These are phyloP conservation scores for Cololabis saira DNA, from an alignment of 2,113 vertebrate species.

Conservation along the genomic window DNA sequence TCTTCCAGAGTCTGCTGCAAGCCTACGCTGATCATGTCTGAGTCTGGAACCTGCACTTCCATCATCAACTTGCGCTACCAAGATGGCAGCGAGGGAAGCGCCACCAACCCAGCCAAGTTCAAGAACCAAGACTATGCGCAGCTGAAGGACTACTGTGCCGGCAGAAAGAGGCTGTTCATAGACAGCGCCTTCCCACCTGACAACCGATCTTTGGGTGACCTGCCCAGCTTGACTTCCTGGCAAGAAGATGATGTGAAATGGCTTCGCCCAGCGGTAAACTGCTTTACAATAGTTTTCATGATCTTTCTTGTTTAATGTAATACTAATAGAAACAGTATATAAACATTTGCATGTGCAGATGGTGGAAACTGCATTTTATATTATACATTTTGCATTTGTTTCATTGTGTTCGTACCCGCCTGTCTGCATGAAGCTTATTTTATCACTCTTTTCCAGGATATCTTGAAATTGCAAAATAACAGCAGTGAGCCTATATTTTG, in stretches of 20 bases:
- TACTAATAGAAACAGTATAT: not conserved
- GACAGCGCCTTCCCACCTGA: constrained; percentile 52
- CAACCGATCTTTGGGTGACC: constrained; percentile 32
- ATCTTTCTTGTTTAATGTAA: not conserved
- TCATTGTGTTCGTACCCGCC: not conserved
- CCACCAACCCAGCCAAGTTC: constrained; percentile 51
- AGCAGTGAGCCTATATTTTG: not conserved
- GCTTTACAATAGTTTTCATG: accelerated
- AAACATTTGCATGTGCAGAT: not conserved
- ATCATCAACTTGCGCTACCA: constrained; percentile 53
- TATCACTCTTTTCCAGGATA: constrained; percentile 18
- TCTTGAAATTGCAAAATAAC: constrained; percentile 22
- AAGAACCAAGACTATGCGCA: constrained; percentile 43
- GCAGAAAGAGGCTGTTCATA: not conserved
- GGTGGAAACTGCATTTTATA: not conserved
- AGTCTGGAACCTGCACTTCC: constrained; percentile 24
- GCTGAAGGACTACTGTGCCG: constrained; percentile 20
- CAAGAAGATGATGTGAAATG: constrained; percentile 32
- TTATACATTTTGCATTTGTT: not conserved
- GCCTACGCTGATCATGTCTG: constrained; percentile 27
- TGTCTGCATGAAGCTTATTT: not conserved
- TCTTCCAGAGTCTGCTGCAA: not conserved
- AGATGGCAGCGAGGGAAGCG: constrained; percentile 37
- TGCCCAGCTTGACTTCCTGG: accelerated
- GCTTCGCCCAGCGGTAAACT: constrained; percentile 48